phyloP scores from a whole-genome alignment of 2,797 vertebrate genomes.

The Coluber constrictor region DNA sequence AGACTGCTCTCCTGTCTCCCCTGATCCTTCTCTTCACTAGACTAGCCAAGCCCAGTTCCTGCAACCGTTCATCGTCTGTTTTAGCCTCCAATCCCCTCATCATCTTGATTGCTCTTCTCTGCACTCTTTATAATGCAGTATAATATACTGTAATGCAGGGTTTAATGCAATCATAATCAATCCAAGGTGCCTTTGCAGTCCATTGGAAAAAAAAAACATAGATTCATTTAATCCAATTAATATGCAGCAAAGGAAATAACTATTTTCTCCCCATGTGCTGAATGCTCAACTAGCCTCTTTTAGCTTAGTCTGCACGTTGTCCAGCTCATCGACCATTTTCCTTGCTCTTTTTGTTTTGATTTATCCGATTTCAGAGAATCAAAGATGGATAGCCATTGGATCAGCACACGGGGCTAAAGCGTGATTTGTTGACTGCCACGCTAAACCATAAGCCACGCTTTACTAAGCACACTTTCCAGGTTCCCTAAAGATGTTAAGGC shows the following conservation, averaged over 20 bases:
- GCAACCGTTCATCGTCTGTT: too few species aligned
- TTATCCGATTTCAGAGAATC: not conserved
- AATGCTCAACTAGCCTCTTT: not conserved
- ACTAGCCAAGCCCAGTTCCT: too few species aligned
- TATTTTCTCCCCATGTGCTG: not conserved
- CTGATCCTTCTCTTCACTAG: too few species aligned
- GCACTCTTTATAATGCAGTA: too few species aligned
- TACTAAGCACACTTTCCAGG: not conserved
- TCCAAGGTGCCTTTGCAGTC: not conserved
- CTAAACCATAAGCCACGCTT: not conserved
- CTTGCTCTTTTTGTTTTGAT: not conserved
- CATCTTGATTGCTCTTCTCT: too few species aligned
- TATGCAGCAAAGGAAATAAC: not conserved
- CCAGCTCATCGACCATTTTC: not conserved
- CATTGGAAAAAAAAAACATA: too few species aligned
- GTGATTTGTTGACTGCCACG: not conserved
- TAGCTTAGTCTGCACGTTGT: not conserved
- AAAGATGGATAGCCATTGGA: not conserved
- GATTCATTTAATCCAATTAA: not conserved
- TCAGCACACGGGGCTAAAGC: not conserved
- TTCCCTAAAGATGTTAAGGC: not conserved
- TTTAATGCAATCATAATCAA: not conserved
- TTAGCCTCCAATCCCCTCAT: too few species aligned
- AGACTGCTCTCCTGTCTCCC: too few species aligned
- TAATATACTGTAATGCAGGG: not conserved